phyloP scores from a whole-genome alignment of 2,797 vertebrate species.

The Microctenopoma stevenorrisi region DNA sequence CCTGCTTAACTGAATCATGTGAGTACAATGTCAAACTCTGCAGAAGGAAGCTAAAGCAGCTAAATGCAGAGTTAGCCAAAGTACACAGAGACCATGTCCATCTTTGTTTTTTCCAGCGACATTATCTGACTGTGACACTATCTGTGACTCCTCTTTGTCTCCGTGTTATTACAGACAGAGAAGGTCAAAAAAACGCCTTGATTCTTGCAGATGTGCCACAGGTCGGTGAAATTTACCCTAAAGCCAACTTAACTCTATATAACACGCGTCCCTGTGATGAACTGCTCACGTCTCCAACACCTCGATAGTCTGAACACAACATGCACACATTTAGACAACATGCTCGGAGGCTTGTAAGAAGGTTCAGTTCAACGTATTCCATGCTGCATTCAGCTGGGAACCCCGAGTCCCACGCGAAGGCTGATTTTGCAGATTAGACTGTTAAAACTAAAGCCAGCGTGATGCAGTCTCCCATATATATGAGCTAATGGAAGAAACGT shows the following conservation, averaged over 20 bases:
- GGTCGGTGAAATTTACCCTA: background rate
- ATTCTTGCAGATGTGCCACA: slow-evolving; percentile 9
- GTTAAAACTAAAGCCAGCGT: slow-evolving; percentile 53
- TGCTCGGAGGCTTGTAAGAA: background rate
- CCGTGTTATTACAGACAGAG: slow-evolving; percentile 53
- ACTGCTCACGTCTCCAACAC: slow-evolving; percentile 13
- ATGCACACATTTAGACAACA: background rate
- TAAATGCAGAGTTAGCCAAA: slow-evolving; percentile 44
- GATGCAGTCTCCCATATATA: slow-evolving; percentile 64
- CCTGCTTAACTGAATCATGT: slow-evolving; percentile 54
- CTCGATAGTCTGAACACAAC: background rate
- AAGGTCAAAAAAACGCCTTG: slow-evolving; percentile 35
- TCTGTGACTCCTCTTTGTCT: slow-evolving; percentile 47
- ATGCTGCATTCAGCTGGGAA: slow-evolving; percentile 25
- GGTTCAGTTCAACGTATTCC: slow-evolving; percentile 19
- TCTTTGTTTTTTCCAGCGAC: slow-evolving; percentile 29
- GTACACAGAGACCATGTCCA: slow-evolving; percentile 43
- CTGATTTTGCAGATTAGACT: slow-evolving; percentile 17
- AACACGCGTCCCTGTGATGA: background rate
- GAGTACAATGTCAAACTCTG: slow-evolving; percentile 50
- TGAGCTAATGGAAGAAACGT: slow-evolving; percentile 66
- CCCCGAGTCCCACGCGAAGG: slow-evolving; percentile 1
- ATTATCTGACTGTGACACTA: slow-evolving; percentile 27
- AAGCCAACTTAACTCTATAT: background rate
- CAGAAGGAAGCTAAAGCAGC: slow-evolving; percentile 49